Conservation (phyloP, 2,113 vertebrate species). For the Bos indicus region DNA sequence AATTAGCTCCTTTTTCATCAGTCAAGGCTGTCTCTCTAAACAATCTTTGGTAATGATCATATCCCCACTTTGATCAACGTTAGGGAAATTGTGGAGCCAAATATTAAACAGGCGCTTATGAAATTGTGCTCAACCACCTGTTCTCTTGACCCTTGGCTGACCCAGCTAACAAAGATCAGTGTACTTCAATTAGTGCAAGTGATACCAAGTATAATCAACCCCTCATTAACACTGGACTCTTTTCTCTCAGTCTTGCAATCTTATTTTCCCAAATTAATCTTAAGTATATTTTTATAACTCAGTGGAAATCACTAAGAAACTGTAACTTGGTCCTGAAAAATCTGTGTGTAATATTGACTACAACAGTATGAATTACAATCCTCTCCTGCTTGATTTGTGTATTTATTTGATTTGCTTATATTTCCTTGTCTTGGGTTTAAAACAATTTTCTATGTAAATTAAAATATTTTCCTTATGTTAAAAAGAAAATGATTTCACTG, state of each 20-base stretch:
- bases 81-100: slow-evolving; percentile 79
- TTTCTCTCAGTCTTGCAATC: neutral
- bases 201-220: slow-evolving; percentile 65
- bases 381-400: neutral
- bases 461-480: neutral
- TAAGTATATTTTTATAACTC: neutral
- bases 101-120: slow-evolving; percentile 79
- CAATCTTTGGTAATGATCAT: slow-evolving; percentile 81
- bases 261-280: neutral
- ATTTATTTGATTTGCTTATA: neutral
- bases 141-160: slow-evolving; percentile 73
- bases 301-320: neutral
- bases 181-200: slow-evolving; percentile 78
- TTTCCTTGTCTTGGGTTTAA: neutral
- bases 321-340: neutral
- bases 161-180: slow-evolving; percentile 73
- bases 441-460: neutral
- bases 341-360: neutral
- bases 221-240: slow-evolving; percentile 48
- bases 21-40: slow-evolving; percentile 79
- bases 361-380: neutral
- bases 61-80: slow-evolving; percentile 74
- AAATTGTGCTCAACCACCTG: slow-evolving; percentile 80
- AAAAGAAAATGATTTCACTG: neutral
- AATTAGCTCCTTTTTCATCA: slow-evolving; percentile 82